These are phyloP conservation scores for Drosophila albomicans DNA, from an alignment of 1,140 invertebrate species.

Conservation along the genomic window DNA sequence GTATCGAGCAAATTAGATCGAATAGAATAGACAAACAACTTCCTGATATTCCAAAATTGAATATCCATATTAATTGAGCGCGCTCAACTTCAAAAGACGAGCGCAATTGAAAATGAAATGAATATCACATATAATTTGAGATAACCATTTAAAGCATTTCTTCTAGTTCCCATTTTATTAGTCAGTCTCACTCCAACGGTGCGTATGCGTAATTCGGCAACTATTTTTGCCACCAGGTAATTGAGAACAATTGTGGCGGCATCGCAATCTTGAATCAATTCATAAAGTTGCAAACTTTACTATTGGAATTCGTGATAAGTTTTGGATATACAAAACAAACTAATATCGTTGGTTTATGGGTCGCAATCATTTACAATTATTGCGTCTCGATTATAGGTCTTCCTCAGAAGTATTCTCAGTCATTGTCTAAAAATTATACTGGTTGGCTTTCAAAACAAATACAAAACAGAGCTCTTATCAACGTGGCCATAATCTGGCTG, in stretches of 20 bases:
- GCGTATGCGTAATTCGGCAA: no score
- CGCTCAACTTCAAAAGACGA: background rate
- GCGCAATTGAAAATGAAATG: background rate
- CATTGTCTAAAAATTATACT: slow-evolving; percentile 20
- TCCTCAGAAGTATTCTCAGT: slow-evolving; percentile 28
- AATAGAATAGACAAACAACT: background rate
- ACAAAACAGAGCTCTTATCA: slow-evolving; percentile 11
- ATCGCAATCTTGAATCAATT: no score
- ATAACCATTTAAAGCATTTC: background rate
- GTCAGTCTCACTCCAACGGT: no score
- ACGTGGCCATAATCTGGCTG: slow-evolving; percentile 13
- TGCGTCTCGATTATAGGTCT: slow-evolving; percentile 27
- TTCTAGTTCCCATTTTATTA: background rate
- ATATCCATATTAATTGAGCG: background rate
- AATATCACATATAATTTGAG: background rate
- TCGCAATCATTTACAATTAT: slow-evolving; percentile 9
- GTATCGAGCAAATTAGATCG: background rate
- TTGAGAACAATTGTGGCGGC: no score
- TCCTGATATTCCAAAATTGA: background rate
- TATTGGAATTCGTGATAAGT: background rate
- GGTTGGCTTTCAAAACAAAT: background rate
- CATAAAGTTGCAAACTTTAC: no score
- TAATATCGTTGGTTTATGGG: background rate
- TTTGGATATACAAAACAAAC: background rate
- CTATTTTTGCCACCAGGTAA: no score